phyloP scores from a whole-genome alignment of 2,888 invertebrate species.

The Stenolophus ochropezus region DNA sequence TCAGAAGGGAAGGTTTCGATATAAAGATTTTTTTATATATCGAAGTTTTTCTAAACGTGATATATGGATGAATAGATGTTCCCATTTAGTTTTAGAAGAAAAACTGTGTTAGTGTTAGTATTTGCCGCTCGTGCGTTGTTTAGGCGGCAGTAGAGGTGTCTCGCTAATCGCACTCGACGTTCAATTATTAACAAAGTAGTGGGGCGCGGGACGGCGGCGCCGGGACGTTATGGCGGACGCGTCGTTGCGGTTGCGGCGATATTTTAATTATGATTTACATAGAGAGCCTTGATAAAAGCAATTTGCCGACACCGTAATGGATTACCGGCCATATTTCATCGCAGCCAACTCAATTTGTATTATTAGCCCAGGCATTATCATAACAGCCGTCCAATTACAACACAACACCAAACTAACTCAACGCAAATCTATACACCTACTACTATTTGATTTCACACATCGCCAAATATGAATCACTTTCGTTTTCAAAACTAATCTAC shows the following conservation, averaged over 20 bases:
- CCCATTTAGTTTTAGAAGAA: neutral
- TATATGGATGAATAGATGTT: neutral
- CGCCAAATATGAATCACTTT: too few species aligned
- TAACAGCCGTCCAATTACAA: conserved; percentile 56
- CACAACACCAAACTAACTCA: conserved; percentile 2
- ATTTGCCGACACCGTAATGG: conserved; percentile 69
- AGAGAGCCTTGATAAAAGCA: conserved; percentile 68
- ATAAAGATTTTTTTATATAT: too few species aligned
- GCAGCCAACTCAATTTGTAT: conserved; percentile 58
- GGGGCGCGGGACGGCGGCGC: conserved; percentile 27
- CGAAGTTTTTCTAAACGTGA: too few species aligned
- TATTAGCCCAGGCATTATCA: conserved; percentile 56
- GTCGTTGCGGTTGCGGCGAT: conserved; percentile 69
- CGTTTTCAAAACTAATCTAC: too few species aligned
- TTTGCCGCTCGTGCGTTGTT: conserved; percentile 67
- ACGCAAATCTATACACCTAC: neutral
- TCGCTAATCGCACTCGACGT: conserved; percentile 71
- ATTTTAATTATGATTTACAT: conserved; percentile 72
- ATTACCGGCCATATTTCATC: conserved; percentile 68
- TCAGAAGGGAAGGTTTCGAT: too few species aligned
- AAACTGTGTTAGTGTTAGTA: neutral
- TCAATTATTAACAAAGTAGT: conserved; percentile 72
- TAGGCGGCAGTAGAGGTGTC: conserved; percentile 68
- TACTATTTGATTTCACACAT: too few species aligned
- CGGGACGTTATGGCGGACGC: conserved; percentile 61